These are phyloP conservation scores for Pempheris klunzingeri DNA, from an alignment of 2,797 vertebrate genomes.

Conservation along the genomic window DNA sequence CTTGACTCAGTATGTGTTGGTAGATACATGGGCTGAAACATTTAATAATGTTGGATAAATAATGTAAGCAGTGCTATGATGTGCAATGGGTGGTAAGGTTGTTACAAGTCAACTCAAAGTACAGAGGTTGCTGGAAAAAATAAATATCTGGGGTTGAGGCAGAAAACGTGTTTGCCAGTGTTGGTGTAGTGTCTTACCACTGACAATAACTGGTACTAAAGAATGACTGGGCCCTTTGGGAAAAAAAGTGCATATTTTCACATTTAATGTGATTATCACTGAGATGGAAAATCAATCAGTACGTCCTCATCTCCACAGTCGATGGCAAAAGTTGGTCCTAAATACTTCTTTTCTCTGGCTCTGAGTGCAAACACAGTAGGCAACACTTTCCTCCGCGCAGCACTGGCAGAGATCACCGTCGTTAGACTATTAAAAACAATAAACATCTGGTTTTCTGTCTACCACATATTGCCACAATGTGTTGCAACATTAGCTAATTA, in stretches of 20 bases:
- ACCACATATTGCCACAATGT: conserved; percentile 75
- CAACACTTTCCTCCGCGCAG: conserved; percentile 41
- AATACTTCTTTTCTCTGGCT: conserved; percentile 25
- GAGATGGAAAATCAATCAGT: conserved; percentile 30
- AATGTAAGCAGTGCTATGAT: not conserved
- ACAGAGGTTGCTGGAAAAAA: not conserved
- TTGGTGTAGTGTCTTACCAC: not conserved
- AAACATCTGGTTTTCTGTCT: conserved; percentile 77
- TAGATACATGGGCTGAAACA: not conserved
- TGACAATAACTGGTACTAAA: not conserved
- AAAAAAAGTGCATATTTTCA: not conserved
- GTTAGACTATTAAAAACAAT: conserved; percentile 74
- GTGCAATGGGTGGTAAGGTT: not conserved
- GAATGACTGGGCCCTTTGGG: not conserved
- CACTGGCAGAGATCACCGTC: conserved; percentile 56
- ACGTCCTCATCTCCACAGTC: conserved; percentile 14
- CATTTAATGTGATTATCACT: conserved; percentile 19
- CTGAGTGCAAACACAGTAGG: conserved; percentile 50
- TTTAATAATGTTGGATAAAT: not conserved
- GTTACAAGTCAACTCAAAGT: not conserved
- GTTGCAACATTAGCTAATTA: conserved; percentile 75
- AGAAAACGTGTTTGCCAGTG: not conserved
- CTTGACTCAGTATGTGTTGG: not conserved
- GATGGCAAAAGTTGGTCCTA: conserved; percentile 19
- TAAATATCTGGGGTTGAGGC: not conserved